Conservation (phyloP, 2,888 invertebrate species). For the Cephus spinipes region DNA sequence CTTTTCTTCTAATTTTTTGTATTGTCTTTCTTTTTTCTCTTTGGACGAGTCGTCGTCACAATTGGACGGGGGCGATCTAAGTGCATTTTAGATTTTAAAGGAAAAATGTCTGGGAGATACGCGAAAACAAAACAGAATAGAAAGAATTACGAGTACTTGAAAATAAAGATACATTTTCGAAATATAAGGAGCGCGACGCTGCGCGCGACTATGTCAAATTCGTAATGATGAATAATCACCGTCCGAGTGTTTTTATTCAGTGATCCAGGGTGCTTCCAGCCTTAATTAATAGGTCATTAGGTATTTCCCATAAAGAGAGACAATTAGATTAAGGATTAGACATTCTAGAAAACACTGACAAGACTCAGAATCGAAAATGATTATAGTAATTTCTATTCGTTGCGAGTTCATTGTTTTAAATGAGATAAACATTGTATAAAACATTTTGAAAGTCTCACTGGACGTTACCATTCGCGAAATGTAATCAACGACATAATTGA, state of each 20-base stretch:
- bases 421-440: conserved; percentile 10
- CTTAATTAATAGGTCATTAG: conserved; percentile 34
- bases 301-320: conserved; percentile 29
- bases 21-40: neutral
- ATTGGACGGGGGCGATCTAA: neutral
- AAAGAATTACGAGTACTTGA: neutral
- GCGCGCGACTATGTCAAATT: neutral
- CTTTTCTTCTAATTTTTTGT: neutral
- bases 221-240: neutral
- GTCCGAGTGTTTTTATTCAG: conserved; percentile 39
- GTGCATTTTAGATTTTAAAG: neutral
- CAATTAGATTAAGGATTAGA: conserved; percentile 1
- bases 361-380: conserved; percentile 37
- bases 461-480: neutral
- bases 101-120: neutral
- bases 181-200: neutral
- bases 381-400: conserved; percentile 1
- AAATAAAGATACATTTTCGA: neutral
- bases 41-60: neutral
- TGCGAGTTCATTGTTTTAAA: neutral
- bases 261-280: conserved; percentile 63
- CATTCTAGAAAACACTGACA: conserved; percentile 26
- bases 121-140: neutral
- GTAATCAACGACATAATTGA: neutral
- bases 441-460: conserved; percentile 3